Percentiles rank a stretch among this genome's conserved stretches.
These are phyloP conservation scores for Euclidia mi DNA, from an alignment of 2,888 invertebrate genomes.

Conservation along the genomic window DNA sequence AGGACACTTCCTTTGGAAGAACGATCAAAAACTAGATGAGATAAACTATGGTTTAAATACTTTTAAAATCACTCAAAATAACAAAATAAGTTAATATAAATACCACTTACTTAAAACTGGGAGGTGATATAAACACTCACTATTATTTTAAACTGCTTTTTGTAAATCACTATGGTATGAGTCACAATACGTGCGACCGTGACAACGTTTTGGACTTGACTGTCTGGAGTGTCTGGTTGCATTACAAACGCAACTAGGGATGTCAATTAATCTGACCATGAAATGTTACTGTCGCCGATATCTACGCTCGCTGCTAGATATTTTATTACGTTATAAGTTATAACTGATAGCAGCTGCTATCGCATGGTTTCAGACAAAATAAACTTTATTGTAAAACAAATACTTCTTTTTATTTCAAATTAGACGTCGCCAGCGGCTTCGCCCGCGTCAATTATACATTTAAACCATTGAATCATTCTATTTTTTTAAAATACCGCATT, in stretches of 20 bases:
- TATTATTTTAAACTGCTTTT: not conserved
- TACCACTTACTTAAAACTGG: not conserved
- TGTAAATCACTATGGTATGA: not conserved
- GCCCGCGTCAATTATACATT: too few species aligned
- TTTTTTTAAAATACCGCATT: too few species aligned
- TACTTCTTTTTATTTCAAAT: too few species aligned
- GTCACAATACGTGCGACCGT: not conserved
- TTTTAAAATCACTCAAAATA: too few species aligned
- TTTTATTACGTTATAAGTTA: not conserved
- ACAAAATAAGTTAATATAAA: not conserved
- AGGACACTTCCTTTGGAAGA: not conserved
- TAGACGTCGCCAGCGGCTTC: too few species aligned
- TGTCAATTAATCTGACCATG: not conserved
- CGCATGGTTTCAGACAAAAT: too few species aligned
- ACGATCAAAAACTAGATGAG: not conserved
- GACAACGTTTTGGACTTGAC: not conserved
- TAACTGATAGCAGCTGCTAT: not conserved
- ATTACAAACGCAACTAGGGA: not conserved
- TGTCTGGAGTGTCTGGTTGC: not conserved
- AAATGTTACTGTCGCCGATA: not conserved
- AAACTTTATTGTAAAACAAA: too few species aligned
- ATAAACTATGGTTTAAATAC: too few species aligned
- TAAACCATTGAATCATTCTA: too few species aligned
- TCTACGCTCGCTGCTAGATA: not conserved
- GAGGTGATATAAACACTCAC: not conserved